These are phyloP conservation scores for Crotophaga sulcirostris DNA, from an alignment of 2,113 vertebrate species.

Conservation along the genomic window DNA sequence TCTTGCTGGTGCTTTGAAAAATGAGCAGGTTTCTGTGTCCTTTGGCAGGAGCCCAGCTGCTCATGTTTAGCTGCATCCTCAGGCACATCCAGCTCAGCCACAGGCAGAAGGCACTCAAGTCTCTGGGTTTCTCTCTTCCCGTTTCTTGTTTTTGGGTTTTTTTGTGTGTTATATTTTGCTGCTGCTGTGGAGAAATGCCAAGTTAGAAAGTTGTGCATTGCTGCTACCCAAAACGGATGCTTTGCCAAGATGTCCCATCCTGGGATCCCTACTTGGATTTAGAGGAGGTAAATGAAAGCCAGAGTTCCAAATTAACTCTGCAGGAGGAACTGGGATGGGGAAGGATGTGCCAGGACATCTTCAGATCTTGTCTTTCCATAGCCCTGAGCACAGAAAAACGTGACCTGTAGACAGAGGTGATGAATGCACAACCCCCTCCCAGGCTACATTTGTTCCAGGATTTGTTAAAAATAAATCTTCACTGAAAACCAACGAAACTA, in stretches of 20 bases:
- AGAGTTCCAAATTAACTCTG: background rate
- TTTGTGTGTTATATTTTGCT: background rate
- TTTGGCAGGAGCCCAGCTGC: background rate
- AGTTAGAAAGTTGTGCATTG: background rate
- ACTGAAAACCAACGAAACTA: background rate
- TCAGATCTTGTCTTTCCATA: background rate
- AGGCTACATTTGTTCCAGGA: background rate
- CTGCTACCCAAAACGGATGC: background rate
- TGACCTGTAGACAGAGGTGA: background rate
- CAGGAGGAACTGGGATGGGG: background rate
- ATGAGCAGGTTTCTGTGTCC: rapidly evolving
- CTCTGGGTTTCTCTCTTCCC: background rate
- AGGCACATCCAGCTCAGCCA: background rate
- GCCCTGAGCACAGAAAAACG: rapidly evolving
- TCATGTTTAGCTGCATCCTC: background rate
- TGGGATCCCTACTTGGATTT: background rate
- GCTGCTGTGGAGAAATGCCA: background rate
- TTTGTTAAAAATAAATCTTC: background rate
- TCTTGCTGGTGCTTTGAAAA: background rate
- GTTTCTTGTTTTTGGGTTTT: background rate
- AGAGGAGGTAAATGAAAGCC: background rate
- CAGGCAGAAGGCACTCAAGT: background rate
- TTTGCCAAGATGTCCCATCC: background rate
- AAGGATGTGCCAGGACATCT: background rate
- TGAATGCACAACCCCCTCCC: background rate